Evolutionary conservation across 2,888 invertebrate genomes (phyloP), one percentile per base, ranked within the genome.

Genomic region (Ophion costatus): DNA sequence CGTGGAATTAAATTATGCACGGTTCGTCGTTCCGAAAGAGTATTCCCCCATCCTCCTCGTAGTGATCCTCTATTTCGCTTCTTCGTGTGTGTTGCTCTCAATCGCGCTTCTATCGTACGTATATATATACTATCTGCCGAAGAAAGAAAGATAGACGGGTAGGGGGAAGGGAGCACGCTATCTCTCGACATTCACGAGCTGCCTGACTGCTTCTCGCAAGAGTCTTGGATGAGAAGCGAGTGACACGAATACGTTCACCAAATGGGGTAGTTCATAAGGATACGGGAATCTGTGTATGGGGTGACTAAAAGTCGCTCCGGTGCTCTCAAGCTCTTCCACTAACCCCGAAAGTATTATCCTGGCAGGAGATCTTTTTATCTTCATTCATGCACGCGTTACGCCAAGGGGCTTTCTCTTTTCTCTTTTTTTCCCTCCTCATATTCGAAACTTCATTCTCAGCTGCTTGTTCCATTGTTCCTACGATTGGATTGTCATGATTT

Each of bases 1-100:
- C 88, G 79, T 64, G 80, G 82, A 87, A 90, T 91, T 88, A 88
- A 91, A 92, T 92, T 92, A 92, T 89, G 86, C 89, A 88, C 90
- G 90, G 88, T 87, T 88, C 90, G 88, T 86, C 89, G 87, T 89
- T 83, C 85, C 89, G 90, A 90, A 90, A 89, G 90, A 81, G 76
- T 77, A 22, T 80, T 61, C 70, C 63, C 20, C 77, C 51, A 67
- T 14, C 67, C 51, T 64, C 14, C 69, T 61, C 57, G 66, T 83
- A 59, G 59, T 51, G 74, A 76, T 80, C 64, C 45, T 80, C 74
- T 51, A 75, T 84, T 82, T 82, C 69, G 76, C 69, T 59, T 69
- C 51, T 73, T 80, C 85, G 80, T 75, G 79, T 29, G 80, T 75
- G 75, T 22, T 69, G 59, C 80, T 82, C 57, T 61, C 71, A 38